Base-by-base conservation (phyloP, 1,140 invertebrate genomes). In the Drosophila paulistorum region DNA sequence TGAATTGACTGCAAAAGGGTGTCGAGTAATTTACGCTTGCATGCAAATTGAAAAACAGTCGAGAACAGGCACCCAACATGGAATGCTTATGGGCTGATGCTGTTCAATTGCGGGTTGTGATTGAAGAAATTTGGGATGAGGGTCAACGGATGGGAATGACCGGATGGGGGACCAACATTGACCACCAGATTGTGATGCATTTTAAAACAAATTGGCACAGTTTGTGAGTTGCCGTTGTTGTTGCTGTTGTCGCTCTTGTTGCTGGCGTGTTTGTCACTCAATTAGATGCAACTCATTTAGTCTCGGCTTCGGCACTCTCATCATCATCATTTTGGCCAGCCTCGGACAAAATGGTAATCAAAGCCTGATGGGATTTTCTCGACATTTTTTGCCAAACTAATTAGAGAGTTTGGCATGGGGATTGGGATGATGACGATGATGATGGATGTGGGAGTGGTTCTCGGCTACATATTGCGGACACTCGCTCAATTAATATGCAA, bases 141-240 rank as follows among this genome's bases (percentile, higher is more conserved):
- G 20, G 3, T 26, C 23, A 26, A 26, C 3, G 23, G 23, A 26
- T 26, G 20, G 1, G 20, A 23, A 23, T 23, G 20, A 23, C 37
- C 1, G 42, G 26, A 10, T n/a, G 57, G 48, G 75, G 64, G 30
- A 30, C 26, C 45, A 65, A 74, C 80, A 89, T 84, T 89, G 84
- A 79, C 63, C 83, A 68, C 67, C 80, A 59, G 79, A 63, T 62
- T 71, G 45, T 51, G 84, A 79, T 83, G 83, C 83, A 87, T 89
- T 87, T 87, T 87, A 87, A 87, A 87, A 87, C 83, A 87, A 87
- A 87, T 87, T 89, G 83, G 83, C 83, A 87, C 83, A 87, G 83
- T 87, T 87, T 87, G 84, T 86, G 83, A 76, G 74, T 68, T 65
- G 66, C 39, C 33, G 60, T 20, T 75, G 66, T 17, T 68, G 68